Base-by-base conservation (phyloP, 2,113 vertebrate genomes). In the Cyanoderma ruficeps region DNA sequence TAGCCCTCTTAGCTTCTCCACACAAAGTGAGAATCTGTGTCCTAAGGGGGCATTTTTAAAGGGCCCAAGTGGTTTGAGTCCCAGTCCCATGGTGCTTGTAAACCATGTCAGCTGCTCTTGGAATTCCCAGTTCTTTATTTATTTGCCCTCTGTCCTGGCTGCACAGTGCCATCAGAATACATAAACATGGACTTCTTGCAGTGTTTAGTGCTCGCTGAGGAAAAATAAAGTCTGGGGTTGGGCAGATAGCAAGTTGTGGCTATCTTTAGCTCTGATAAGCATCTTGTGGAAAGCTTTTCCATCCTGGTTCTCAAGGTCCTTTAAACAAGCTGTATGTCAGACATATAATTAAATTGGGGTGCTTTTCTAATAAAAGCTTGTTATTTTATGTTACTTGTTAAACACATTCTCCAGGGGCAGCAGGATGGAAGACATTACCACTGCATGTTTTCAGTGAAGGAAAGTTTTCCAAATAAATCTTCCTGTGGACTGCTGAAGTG, bases 301-400 rank as follows among this genome's bases (percentile, higher is more conserved):
- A 46, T 78, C 80, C 44, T 72, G 70, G 6, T 94, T 94, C 75
- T 68, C 83, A 86, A 97, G 83, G 90, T 94, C 90, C 85, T 94
- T 92, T 91, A 97, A 97, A 89, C 79, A 97, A 95, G 76, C 75
- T 33, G 9, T 65, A 74, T 76, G 88, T 77, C 77, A 87, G 93
- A 84, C 70, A n/a, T 71, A 83, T 60, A 89, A 65, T 30, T 79
- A 57, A 75, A 33, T 39, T 23, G 49, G 47, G 15, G 35, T 46
- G 13, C 16, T 56, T 88, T 84, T 85, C 93, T 69, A 61, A 69
- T 79, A 90, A 61, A 72, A 87, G 39, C 59, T 82, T 90, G n/a
- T 65, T 90, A 39, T 63, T 89, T 95, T 85, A 56, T 55, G 39
- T 49, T 70, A 31, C 23, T 59, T 80, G 22, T 75, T 86, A 53